phyloP scores from a whole-genome alignment of 2,113 vertebrate genomes.

The Eclectus roratus region DNA sequence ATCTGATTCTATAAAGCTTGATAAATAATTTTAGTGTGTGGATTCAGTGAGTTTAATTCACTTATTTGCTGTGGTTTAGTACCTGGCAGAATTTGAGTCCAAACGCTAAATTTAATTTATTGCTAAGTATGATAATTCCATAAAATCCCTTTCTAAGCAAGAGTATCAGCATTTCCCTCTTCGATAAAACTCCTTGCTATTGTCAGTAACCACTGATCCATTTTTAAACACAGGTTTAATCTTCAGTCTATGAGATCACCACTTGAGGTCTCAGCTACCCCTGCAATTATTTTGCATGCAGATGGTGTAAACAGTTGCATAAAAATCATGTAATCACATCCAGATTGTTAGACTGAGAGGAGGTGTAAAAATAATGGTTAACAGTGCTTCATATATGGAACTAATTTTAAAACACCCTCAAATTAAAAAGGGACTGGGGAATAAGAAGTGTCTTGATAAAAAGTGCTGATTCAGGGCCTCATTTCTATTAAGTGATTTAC shows the following conservation, averaged over 20 bases:
- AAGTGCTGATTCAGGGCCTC: constrained; percentile 69
- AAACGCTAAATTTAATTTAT: not conserved
- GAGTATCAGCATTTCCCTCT: not conserved
- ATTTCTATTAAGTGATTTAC: constrained; percentile 70
- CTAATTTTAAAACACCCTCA: not conserved
- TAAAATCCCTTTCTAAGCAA: not conserved
- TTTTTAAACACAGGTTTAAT: not conserved
- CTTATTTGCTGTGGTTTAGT: constrained; percentile 18
- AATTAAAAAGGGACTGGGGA: constrained; percentile 41
- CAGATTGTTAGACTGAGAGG: not conserved
- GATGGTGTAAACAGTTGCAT: constrained; percentile 11
- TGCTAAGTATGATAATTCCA: not conserved
- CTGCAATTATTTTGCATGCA: not conserved
- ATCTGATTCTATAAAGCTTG: constrained; percentile 46
- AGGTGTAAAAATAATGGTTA: constrained; percentile 55
- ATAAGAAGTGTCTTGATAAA: constrained; percentile 30
- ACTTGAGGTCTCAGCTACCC: not conserved
- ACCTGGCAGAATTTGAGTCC: not conserved
- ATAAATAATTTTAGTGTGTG: constrained; percentile 38
- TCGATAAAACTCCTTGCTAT: not conserved
- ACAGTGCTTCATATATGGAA: not conserved
- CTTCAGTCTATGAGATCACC: not conserved
- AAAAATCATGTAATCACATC: constrained; percentile 20
- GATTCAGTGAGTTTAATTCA: constrained; percentile 31
- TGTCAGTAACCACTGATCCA: not conserved